Conservation (phyloP, 2,113 vertebrate species). For the Tragelaphus imberbis region DNA sequence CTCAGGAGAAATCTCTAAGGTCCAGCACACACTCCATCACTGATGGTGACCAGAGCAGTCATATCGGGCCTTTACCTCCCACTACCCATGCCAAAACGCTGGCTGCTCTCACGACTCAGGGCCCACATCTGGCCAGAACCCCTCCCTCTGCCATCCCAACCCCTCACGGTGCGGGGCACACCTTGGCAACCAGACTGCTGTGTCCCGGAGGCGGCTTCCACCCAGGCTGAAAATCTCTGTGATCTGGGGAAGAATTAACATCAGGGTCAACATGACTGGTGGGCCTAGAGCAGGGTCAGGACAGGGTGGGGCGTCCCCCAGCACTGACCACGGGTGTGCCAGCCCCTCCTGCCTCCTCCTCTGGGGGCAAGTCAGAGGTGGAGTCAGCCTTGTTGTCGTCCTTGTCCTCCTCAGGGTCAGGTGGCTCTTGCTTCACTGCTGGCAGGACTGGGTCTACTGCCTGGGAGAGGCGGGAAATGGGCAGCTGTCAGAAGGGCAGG, state of each 20-base stretch:
- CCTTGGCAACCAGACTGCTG: slow-evolving; percentile 66
- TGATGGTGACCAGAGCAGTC: slow-evolving; percentile 73
- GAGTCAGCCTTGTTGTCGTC: slow-evolving; percentile 49
- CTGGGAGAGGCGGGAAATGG: slow-evolving; percentile 27
- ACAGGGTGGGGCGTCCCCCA: neutral
- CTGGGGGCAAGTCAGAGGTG: slow-evolving; percentile 47
- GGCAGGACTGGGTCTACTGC: slow-evolving; percentile 21
- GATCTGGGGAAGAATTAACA: slow-evolving; percentile 72
- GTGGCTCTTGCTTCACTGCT: slow-evolving; percentile 68
- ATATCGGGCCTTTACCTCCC: slow-evolving; percentile 74
- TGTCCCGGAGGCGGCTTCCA: slow-evolving; percentile 65
- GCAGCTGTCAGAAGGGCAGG: slow-evolving; percentile 16
- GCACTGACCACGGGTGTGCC: slow-evolving; percentile 57
- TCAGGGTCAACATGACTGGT: slow-evolving; percentile 17
- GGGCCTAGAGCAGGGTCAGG: neutral
- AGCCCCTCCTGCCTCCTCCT: slow-evolving; percentile 52
- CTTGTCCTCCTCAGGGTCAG: slow-evolving; percentile 38
- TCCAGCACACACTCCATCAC: neutral
- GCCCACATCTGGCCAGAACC: neutral
- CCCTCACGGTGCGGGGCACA: slow-evolving; percentile 55
- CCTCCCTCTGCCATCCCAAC: neutral
- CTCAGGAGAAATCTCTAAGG: neutral
- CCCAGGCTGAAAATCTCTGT: slow-evolving; percentile 81
- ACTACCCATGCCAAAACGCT: neutral
- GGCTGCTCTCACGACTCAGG: neutral